Evolutionary conservation across 2,888 invertebrate genomes (phyloP), one percentile per base, ranked within the genome.

Genomic region (Caenorhabditis virilis): DNA sequence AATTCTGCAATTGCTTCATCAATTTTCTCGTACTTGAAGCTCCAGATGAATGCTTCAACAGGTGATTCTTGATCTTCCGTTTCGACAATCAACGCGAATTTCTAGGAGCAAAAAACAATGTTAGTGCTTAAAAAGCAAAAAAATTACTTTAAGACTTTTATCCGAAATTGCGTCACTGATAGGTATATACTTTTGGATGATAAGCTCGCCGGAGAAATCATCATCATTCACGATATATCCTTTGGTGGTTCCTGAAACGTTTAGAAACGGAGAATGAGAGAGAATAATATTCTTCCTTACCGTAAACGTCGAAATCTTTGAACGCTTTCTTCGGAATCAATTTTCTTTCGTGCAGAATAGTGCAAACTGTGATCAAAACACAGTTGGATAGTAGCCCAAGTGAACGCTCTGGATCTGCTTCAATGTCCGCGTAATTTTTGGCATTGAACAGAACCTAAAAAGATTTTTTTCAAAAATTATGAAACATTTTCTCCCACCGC

Each of bases 1-100:
- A 62, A 53, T 35, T 39, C 38, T 1, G 56, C 62, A 16, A 27
- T 33, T 0, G 45, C 46, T 15, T 16, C 9, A 0, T 11, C 13
- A 1, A 30, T 16, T 18, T 27, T 16, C 13, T 46, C 20, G 22
- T 52, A 63, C 5, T 16, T 2, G 16, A 63, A 57, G n/a, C 15
- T 42, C 63, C 63, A 63, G 30, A 63, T 18, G 15, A 63, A 63
- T 1, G 57, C 36, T 23, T 63, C 63, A 16, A 42, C 20, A 18
- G 48, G 42, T 1, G 27, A 15, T 9, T 39, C 22, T n/a, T 53
- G 18, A 1, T 53, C 20, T 3, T 23, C 15, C 15, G 47, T 33
- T 20, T 63, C 57, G 1, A 57, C 53, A 0, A 63, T 51, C 13
- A 63, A 30, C 4, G 63, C 63, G 30, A 63, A 48, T 15, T 63